Percentiles rank a stretch among this genome's conserved stretches.
Conservation (phyloP, 2,113 vertebrate genomes). For the Psittacara wagleri region DNA sequence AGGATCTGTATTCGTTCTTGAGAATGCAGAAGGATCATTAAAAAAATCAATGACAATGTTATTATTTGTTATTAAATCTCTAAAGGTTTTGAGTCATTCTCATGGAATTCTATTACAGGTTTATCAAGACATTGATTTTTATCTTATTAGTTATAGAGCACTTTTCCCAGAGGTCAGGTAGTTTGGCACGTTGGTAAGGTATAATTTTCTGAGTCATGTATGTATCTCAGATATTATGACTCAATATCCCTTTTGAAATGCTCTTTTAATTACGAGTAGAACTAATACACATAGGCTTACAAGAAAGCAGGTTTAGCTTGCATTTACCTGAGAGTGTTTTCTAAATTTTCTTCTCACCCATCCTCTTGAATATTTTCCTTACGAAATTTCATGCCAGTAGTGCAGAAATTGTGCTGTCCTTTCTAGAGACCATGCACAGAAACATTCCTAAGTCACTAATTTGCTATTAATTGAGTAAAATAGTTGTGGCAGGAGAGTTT, state of each 20-base stretch:
- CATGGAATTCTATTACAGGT: slow-evolving; percentile 15
- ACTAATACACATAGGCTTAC: background rate
- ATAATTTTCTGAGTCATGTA: background rate
- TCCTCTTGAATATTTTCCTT: background rate
- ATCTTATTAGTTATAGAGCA: background rate
- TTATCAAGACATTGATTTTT: slow-evolving; percentile 48
- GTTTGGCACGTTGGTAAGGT: background rate
- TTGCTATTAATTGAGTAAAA: background rate
- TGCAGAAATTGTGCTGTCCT: background rate
- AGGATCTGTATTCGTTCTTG: background rate
- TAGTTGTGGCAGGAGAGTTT: background rate
- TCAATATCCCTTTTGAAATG: background rate
- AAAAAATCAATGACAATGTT: slow-evolving; percentile 24
- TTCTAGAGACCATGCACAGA: background rate
- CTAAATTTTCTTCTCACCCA: background rate
- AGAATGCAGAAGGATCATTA: background rate
- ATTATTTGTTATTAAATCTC: slow-evolving; percentile 52
- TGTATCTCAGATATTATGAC: background rate
- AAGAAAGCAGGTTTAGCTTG: background rate
- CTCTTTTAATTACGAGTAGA: background rate
- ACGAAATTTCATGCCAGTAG: background rate
- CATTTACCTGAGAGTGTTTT: background rate
- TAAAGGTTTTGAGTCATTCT: slow-evolving; percentile 14
- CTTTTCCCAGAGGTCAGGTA: background rate
- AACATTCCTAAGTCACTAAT: background rate